Base-by-base conservation (phyloP, 2,113 vertebrate genomes). In the Chinchilla lanigera region DNA sequence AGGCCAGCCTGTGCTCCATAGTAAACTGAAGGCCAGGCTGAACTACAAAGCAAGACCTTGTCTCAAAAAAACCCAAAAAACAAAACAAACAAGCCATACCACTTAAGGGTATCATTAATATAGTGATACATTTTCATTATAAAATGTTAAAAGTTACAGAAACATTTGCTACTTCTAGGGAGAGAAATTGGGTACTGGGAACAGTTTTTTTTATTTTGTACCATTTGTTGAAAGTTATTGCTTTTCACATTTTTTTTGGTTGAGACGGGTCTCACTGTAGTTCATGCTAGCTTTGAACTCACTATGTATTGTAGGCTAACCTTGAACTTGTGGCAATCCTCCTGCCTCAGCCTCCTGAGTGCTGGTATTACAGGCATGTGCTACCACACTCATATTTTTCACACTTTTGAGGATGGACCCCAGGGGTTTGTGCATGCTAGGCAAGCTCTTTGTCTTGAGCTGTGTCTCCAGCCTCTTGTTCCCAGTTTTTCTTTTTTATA, bases 101-200 rank as follows among this genome's bases (percentile, higher is more conserved):
- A n/a, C 22, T 41, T 81, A 90, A 77, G 93, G 85, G 22, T 87
- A 54, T 90, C 5, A 69, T 94, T 83, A 95, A 81, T 82, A 85
- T 30, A 82, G 52, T 90, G 93, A 90, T 86, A 71, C 5, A 47
- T 87, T 90, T 96, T 92, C 24, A 54, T 24, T 75, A 20, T 94
- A 90, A 80, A 83, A 75, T 89, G 89, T 78, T 95, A 63, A 94
- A 63, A 33, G 77, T 85, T 73, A 63, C 8, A 81, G 85, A 95
- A 96, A 90, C 10, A 73, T 84, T 86, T 75, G 6, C 90, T 90
- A 28, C 24, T 93, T 94, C n/a, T 52, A 30, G n/a, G 44, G 60
- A 92, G 75, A 75, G 47, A 96, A 95, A 89, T 58, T 75, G 19
- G 41, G 30, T 90, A 33, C 38, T 54, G 13, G 35, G 63, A 26